Evolutionary conservation across 2,113 vertebrate genomes (phyloP), one percentile per base, ranked within the genome.

Genomic region (Tachuris rubrigastra): DNA sequence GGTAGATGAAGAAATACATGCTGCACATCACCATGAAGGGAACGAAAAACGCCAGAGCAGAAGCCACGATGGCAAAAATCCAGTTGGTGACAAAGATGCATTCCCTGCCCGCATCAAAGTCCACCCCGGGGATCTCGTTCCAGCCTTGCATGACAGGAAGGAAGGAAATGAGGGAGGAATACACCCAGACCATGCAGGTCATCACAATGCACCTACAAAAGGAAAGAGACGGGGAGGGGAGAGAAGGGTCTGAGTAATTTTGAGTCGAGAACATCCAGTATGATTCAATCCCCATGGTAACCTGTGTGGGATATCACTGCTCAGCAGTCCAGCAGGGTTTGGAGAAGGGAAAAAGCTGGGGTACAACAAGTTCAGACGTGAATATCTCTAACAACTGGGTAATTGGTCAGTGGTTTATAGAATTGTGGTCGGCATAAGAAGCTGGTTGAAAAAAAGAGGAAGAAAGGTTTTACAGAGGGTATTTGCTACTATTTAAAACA

Each of bases 1-100:
- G 96, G 82, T 98, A 98, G 87, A 98, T 98, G 97, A 98, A 98
- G 96, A 97, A 98, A 16, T 98, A 98, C 97, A 97, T 98, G 87
- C 96, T 97, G 97, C 97, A 98, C 97, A 97, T 98, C 73, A 98
- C 95, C 85, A 74, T 82, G 78, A 97, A 98, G 39, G 98, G 98
- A 10, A 98, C 82, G 5, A 98, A 98, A 24, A 98, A 98, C 0
- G 97, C 97, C 92, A 98, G 94, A 24, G 97, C 97, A 0, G 98
- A 98, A 39, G 97, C 98, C 85, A 98, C 97, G 0, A 98, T 97
- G 71, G 98, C 98, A 82, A 98, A 98, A 58, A 97, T 95, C 97
- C 98, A 97, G 93, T 98, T 98, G 95, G 98, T 98, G 94, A 98
- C 96, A 0, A 98, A 98, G 90, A 98, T 76, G 44, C 98, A 98